Percentiles rank a stretch among this genome's conserved stretches.
Conservation (phyloP, 2,113 vertebrate species). For the Panthera uncia region DNA sequence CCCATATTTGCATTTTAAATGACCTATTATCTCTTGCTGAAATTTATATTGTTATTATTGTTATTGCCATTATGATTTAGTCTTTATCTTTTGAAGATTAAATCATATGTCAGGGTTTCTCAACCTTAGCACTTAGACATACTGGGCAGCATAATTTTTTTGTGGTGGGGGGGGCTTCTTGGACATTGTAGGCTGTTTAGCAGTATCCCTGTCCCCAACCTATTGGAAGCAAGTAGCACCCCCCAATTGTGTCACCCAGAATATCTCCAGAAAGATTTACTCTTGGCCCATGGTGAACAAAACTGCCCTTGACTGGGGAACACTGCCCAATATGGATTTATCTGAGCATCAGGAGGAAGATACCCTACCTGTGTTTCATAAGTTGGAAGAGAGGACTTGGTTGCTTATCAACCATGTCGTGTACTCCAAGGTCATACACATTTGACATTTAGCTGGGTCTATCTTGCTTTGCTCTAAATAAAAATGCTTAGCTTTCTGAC, state of each 20-base stretch:
- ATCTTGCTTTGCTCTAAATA: conserved; percentile 35
- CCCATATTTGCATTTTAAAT: background rate
- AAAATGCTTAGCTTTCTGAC: background rate
- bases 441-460: conserved; percentile 5
- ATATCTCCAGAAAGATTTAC: background rate
- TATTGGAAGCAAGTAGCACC: background rate
- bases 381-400: background rate
- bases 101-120: background rate
- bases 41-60: background rate
- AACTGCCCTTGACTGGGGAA: background rate
- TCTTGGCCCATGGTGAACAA: background rate
- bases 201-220: background rate
- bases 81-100: conserved; percentile 12
- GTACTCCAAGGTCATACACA: background rate
- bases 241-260: background rate
- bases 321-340: background rate
- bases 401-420: background rate
- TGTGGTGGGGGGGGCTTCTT: background rate
- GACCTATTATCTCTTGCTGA: background rate
- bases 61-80: background rate
- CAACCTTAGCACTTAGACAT: background rate
- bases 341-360: background rate
- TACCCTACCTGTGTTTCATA: background rate
- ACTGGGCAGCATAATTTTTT: background rate
- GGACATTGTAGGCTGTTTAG: background rate